These are phyloP conservation scores for Branchellion lobata DNA, from an alignment of 2,888 invertebrate genomes.

Conservation along the genomic window DNA sequence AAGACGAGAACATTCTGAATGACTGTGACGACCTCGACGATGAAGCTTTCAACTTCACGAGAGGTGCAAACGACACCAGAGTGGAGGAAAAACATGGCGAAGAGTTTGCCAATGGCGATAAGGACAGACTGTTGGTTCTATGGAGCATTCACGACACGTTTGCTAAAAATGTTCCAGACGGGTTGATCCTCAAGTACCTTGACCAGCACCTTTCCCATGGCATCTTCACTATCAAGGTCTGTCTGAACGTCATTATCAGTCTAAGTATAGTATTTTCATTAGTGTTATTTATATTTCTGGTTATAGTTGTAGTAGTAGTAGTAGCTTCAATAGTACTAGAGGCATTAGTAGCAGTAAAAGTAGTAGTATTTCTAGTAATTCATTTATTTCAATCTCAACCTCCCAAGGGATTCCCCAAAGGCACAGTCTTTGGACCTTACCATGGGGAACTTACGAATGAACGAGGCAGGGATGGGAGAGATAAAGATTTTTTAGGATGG, in stretches of 20 bases:
- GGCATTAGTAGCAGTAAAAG: no score
- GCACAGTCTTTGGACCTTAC: conserved; percentile 16
- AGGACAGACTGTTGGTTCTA: background rate
- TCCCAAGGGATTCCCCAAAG: background rate
- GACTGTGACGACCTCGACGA: background rate
- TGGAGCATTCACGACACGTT: conserved; percentile 2
- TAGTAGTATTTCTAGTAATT: no score
- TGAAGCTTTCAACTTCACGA: no score
- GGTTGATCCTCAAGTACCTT: conserved; percentile 1
- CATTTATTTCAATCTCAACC: no score
- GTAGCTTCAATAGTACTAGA: no score
- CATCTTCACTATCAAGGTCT: conserved; percentile 6
- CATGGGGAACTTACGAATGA: background rate
- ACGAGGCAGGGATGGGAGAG: background rate
- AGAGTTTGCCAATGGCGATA: background rate
- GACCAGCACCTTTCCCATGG: conserved; percentile 2
- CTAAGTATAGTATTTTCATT: no score
- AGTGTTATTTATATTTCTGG: no score
- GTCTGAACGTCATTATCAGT: background rate
- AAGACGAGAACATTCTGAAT: background rate
- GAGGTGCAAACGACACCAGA: background rate
- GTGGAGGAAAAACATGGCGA: background rate
- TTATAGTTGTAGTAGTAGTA: no score
- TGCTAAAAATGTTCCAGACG: conserved; percentile 14
- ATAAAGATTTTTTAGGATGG: background rate